Percentiles rank a stretch among this genome's conserved stretches.
phyloP scores from a whole-genome alignment of 2,888 invertebrate species.

The Mechanitis messenoides region DNA sequence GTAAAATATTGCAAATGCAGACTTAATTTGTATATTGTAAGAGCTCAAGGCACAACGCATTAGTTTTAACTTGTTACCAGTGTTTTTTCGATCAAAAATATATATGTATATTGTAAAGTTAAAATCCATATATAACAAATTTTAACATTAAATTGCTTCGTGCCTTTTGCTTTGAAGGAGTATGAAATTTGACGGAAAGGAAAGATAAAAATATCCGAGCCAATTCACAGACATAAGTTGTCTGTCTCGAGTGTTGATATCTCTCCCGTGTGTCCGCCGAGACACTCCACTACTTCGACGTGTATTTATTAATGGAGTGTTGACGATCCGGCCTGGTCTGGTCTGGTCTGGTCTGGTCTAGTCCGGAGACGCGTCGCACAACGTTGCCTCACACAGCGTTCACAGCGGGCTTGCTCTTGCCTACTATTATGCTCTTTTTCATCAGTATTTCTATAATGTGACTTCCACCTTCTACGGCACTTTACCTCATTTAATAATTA shows the following conservation, averaged over 20 bases:
- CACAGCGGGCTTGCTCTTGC: conserved; percentile 44
- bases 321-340: too few relatives aligned
- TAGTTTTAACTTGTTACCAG: conserved; percentile 37
- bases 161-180: conserved; percentile 59
- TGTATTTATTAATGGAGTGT: conserved; percentile 1
- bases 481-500: conserved; percentile 68
- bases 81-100: conserved; percentile 38
- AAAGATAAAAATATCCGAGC: conserved; percentile 18
- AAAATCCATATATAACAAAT: conserved; percentile 49
- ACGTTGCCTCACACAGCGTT: conserved; percentile 69
- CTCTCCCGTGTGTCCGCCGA: conserved; percentile 32
- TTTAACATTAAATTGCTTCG: conserved; percentile 50
- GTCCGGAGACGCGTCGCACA: conserved; percentile 38
- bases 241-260: background rate
- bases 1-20: conserved; percentile 15
- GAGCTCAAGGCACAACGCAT: conserved; percentile 70
- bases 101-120: conserved; percentile 49
- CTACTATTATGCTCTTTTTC: conserved; percentile 43
- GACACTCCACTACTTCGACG: conserved; percentile 34
- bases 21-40: conserved; percentile 19
- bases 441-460: conserved; percentile 72
- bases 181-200: conserved; percentile 2
- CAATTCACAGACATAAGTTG: conserved; percentile 21
- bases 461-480: conserved; percentile 69
- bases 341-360: too few relatives aligned